Base-by-base conservation (phyloP, 2,797 vertebrate species). In the Channa striata region DNA sequence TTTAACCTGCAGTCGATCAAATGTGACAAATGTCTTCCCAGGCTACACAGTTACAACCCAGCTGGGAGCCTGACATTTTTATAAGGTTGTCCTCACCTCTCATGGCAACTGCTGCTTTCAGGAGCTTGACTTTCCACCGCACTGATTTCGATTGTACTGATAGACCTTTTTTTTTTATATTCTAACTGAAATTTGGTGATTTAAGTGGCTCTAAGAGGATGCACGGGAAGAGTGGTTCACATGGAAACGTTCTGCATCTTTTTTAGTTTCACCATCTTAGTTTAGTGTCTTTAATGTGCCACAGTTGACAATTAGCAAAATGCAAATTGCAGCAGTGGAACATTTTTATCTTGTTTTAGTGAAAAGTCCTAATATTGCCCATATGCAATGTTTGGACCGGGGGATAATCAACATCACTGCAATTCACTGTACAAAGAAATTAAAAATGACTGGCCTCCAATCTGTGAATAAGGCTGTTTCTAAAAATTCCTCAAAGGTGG, bases 401-500 rank as follows among this genome's bases (percentile, higher is more conserved):
- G 39, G 39, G 39, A 6, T 5, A 8, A 36, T 6, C 8, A 20
- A 17, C 1, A 30, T 6, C 13, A 11, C 7, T 69, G 37, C 44
- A 57, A 57, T 48, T 33, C 5, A 54, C 30, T 42, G 5, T 59
- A 12, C 5, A 19, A 40, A 1, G 17, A 12, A 20, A 33, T 49
- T 51, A 11, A 53, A n/a, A 59, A 33, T n/a, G 17, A 10, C 19
- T 12, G 21, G 9, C 40, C 40, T 21, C 23, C 40, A 11, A 42
- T 49, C 51, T 66, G 63, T 54, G 74, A 70, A 69, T 52, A 50
- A 51, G 20, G 20, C n/a, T 3, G 62, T 23, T 59, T 63, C 60
- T 62, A 58, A 77, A 83, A 75, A 62, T 54, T 81, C 58, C 68
- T 72, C 8, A 23, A 78, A 69, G 72, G 48, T 75, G 65, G 65